Percentiles rank a stretch among this genome's conserved stretches.
Evolutionary conservation across 2,888 invertebrate species (phyloP).

Genomic region (Hemicrepidius hirtus): DNA sequence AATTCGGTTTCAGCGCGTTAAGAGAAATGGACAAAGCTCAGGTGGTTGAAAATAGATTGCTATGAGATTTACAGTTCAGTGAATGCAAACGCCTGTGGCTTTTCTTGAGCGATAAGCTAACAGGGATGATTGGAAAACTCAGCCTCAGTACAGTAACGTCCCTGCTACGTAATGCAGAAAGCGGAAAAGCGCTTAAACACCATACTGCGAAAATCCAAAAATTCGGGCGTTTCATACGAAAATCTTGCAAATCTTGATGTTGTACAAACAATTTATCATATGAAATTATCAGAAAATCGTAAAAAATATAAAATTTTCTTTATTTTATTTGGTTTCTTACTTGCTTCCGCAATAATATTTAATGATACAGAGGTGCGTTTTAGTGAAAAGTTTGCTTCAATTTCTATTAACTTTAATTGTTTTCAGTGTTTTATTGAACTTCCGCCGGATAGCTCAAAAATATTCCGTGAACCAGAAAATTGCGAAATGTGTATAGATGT

Average conservation of each 20-base stretch:
- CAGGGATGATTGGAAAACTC: conserved; percentile 42
- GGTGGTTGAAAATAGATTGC: conserved; percentile 57
- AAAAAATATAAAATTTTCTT: conserved; percentile 24
- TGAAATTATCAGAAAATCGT: conserved; percentile 13
- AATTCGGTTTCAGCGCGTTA: conserved; percentile 14
- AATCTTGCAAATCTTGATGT: conserved; percentile 52
- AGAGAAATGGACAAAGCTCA: conserved; percentile 49
- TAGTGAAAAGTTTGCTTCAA: neutral
- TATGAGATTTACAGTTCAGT: conserved; percentile 57
- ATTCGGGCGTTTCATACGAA: conserved; percentile 52
- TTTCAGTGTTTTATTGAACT: conserved; percentile 68
- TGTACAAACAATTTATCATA: conserved; percentile 46
- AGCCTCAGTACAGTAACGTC: conserved; percentile 45
- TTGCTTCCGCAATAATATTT: conserved; percentile 15
- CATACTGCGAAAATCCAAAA: conserved; percentile 57
- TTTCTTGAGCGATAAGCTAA: conserved; percentile 52
- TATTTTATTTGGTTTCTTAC: conserved; percentile 31
- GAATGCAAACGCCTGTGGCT: conserved; percentile 59
- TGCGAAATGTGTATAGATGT: conserved; percentile 86
- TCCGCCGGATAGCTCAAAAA: conserved; percentile 65
- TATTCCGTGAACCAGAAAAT: conserved; percentile 86
- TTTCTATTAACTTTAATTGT: neutral
- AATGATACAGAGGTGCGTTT: conserved; percentile 51
- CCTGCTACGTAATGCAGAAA: conserved; percentile 57
- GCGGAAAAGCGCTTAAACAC: conserved; percentile 59